phyloP scores from a whole-genome alignment of 35 echinoderm and acorn worm species.

The Apostichopus californicus region DNA sequence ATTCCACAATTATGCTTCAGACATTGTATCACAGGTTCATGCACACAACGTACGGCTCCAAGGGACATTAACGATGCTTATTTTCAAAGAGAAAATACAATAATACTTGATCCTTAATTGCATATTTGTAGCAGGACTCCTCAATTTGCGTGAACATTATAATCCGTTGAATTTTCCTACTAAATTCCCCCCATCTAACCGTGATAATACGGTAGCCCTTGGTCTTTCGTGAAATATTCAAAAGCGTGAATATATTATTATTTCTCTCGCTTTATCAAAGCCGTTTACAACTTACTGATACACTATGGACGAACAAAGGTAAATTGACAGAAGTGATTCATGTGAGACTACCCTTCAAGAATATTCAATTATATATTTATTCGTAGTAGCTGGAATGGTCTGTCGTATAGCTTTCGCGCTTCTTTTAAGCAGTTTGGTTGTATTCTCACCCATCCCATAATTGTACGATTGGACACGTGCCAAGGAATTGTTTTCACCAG shows the following conservation, averaged over 20 bases:
- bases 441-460: background rate
- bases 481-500: constrained; percentile 25
- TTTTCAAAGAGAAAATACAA: too few species aligned
- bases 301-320: background rate
- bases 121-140: too few species aligned
- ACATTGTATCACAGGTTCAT: too few species aligned
- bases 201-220: background rate
- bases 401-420: background rate
- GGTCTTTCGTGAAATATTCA: background rate
- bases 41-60: too few species aligned
- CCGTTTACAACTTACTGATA: background rate
- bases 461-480: constrained; percentile 14
- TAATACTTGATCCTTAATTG: too few species aligned
- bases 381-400: constrained; percentile 7
- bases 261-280: background rate
- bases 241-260: background rate
- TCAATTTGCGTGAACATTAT: too few species aligned
- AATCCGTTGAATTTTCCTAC: too few species aligned
- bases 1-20: too few species aligned
- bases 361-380: constrained; percentile 19
- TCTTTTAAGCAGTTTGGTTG: background rate
- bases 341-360: background rate
- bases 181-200: too few species aligned
- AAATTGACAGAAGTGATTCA: constrained; percentile 23
- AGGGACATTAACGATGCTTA: too few species aligned